Conservation (phyloP, 2,113 vertebrate genomes). For the Passer montanus region DNA sequence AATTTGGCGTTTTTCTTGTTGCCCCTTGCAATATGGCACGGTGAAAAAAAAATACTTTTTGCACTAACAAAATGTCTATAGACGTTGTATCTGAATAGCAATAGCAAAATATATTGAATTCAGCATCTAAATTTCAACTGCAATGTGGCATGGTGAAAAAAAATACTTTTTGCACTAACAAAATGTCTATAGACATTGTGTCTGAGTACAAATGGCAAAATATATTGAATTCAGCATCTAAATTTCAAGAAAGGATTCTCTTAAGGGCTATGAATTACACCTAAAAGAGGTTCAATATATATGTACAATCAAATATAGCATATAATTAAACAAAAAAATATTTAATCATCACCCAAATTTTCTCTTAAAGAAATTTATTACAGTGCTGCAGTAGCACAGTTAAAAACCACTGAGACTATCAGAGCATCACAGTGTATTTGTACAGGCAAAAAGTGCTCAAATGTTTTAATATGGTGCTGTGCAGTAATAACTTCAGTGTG, state of each 20-base stretch:
- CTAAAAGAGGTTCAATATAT: neutral
- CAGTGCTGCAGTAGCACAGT: neutral
- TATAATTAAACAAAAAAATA: conserved; percentile 33
- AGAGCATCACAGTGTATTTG: neutral
- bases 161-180: neutral
- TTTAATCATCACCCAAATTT: conserved; percentile 8
- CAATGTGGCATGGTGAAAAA: neutral
- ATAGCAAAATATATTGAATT: neutral
- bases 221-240: neutral
- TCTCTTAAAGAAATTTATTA: conserved; percentile 7
- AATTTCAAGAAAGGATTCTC: neutral
- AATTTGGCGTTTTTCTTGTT: neutral
- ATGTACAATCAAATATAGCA: neutral
- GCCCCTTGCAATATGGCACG: neutral
- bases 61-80: neutral
- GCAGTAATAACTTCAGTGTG: conserved; percentile 33
- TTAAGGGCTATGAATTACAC: neutral
- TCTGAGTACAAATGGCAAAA: neutral
- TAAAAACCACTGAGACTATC: conserved; percentile 3
- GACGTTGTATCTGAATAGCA: neutral
- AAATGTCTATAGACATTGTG: neutral
- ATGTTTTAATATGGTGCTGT: conserved; percentile 52
- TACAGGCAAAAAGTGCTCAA: neutral
- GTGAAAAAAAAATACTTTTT: neutral
- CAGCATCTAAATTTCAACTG: too few species aligned